Evolutionary conservation across 2,888 invertebrate genomes (phyloP), one percentile per base, ranked within the genome.

Genomic region (Pyrrhia umbra): DNA sequence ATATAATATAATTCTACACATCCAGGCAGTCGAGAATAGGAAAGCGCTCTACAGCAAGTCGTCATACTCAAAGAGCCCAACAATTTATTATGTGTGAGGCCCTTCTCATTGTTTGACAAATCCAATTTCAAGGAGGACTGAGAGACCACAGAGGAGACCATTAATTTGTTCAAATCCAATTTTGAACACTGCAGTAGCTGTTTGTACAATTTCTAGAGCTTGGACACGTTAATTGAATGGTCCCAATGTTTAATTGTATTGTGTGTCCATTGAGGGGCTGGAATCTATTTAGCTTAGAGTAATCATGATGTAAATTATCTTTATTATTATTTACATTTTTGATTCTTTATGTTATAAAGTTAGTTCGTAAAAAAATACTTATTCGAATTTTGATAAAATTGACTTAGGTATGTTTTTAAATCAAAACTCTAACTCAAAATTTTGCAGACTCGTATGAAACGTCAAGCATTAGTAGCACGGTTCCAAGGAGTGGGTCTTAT

Each of bases 91-190:
- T 27, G 45, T 75, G 57, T 46, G 34, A 15, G 25, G 37, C 20
- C 51, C 15, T 13, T 8, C 1, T 71, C 20, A 61, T 79, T 76
- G 76, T 79, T 71, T 61, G 63, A 61, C 30, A 52, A 57, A 67
- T 59, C 61, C 61, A 71, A 76, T 76, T 64, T 56, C 47, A 47
- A 50, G 45, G 51, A 70, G 71, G 58, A 55, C 57, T 51, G n/a
- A n/a, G n/a, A n/a, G n/a, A n/a, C 43, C 23, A 57, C 37, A 40
- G 15, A 59, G 20, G 57, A 30, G 30, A 34, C 43, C 58, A 52
- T 63, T 75, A 71, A 76, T 76, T 79, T 79, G 67, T 67, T 27
- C 49, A 56, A 75, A 79, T 79, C 45, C 46, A 77, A 65, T 77
- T 62, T 49, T 42, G 40, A 16, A 43, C 15, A 18, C 25, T 18